These are phyloP conservation scores for Drosophila tripunctata DNA, from an alignment of 2,888 invertebrate species.

Conservation along the genomic window DNA sequence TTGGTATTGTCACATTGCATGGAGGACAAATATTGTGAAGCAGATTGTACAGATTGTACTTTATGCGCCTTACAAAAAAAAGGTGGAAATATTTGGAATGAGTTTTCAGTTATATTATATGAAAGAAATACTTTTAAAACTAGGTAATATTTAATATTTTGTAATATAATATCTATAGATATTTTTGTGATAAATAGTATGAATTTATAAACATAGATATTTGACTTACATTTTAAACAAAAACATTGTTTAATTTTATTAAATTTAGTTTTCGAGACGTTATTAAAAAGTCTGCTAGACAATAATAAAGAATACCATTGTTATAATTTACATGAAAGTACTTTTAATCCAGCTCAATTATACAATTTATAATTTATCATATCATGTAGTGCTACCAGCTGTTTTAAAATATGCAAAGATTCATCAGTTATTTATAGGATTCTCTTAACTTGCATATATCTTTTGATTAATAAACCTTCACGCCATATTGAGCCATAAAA, in stretches of 20 bases:
- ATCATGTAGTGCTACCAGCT: constrained; percentile 24
- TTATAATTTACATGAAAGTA: not conserved
- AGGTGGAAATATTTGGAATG: not conserved
- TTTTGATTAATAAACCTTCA: constrained; percentile 23
- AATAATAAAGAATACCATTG: too few relatives aligned
- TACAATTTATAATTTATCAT: not conserved
- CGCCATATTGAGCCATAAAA: constrained; percentile 19
- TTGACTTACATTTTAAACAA: too few relatives aligned
- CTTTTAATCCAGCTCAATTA: constrained; percentile 6
- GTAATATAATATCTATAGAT: too few relatives aligned
- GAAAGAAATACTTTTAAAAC: not conserved
- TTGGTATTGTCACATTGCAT: constrained; percentile 35
- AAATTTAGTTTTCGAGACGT: too few relatives aligned
- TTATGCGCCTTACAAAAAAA: constrained; percentile 1
- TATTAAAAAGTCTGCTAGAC: too few relatives aligned
- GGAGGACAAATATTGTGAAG: constrained; percentile 50
- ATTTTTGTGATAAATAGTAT: too few relatives aligned
- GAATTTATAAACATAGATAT: too few relatives aligned
- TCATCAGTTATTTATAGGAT: constrained; percentile 41
- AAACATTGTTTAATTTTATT: too few relatives aligned
- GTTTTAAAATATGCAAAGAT: constrained; percentile 20
- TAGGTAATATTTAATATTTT: too few relatives aligned
- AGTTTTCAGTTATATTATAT: too few relatives aligned
- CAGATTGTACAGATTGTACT: constrained; percentile 21
- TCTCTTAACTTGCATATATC: not conserved